Evolutionary conservation across 2,797 vertebrate species (phyloP).

Genomic region (Cryptoprocta ferox): DNA sequence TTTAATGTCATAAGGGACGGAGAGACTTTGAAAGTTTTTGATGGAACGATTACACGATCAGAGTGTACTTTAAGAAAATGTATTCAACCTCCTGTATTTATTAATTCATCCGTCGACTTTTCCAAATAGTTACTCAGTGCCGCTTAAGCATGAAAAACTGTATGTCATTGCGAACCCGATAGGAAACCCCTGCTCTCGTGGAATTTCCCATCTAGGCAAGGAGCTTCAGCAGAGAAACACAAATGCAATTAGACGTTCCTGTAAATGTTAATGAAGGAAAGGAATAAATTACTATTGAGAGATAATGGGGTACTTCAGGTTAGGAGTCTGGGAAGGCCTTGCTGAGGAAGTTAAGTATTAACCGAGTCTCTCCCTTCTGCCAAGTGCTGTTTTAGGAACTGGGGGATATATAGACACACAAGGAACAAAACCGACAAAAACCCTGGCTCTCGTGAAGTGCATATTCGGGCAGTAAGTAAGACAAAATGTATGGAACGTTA

Average conservation of each 20-base stretch:
- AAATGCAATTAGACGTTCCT: not conserved
- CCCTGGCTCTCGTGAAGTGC: not conserved
- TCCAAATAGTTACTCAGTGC: not conserved
- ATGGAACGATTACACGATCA: not conserved
- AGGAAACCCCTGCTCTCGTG: constrained; percentile 8
- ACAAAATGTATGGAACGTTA: not conserved
- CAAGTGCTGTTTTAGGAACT: not conserved
- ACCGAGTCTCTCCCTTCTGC: not conserved
- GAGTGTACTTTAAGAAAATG: constrained; percentile 34
- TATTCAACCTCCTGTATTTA: constrained; percentile 32
- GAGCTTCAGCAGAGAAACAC: constrained; percentile 11
- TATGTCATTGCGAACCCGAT: not conserved
- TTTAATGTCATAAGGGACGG: constrained; percentile 3
- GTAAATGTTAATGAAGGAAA: constrained; percentile 27
- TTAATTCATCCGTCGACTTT: not conserved
- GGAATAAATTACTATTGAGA: not conserved
- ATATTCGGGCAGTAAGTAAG: constrained; percentile 11
- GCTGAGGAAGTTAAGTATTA: not conserved
- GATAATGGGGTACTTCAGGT: not conserved
- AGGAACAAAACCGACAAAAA: constrained; percentile 11
- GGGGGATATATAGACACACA: not conserved
- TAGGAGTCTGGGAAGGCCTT: constrained; percentile 16
- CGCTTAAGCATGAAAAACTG: not conserved
- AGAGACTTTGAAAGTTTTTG: constrained; percentile 25
- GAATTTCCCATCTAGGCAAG: constrained; percentile 28